Evolutionary conservation across 2,113 vertebrate genomes (phyloP).

Genomic region (Apodemus sylvaticus): DNA sequence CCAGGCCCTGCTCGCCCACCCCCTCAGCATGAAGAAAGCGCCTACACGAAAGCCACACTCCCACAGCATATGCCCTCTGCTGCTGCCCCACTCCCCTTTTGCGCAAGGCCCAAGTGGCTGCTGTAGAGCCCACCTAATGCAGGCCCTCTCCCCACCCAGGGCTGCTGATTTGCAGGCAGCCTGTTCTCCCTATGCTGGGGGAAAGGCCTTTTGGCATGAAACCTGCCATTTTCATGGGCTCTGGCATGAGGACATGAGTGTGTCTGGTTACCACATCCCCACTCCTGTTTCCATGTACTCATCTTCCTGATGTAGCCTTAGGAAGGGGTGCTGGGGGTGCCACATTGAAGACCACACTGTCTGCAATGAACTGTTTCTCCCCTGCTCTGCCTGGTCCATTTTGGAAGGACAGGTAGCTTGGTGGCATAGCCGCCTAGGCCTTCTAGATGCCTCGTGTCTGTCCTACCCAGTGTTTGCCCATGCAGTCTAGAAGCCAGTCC

Average conservation of each 20-base stretch:
- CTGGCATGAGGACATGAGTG: no score
- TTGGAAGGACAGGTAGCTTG: background rate
- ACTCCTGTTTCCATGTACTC: background rate
- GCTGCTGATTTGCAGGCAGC: background rate
- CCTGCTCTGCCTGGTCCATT: background rate
- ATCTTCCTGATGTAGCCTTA: background rate
- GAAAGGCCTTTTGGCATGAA: background rate
- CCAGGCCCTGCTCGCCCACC: no score
- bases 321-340: background rate
- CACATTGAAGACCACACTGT: background rate
- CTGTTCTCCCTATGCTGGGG: background rate
- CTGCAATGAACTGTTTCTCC: background rate
- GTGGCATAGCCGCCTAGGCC: background rate
- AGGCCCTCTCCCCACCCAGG: background rate
- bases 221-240: background rate
- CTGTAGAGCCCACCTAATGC: background rate
- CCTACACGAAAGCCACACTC: background rate
- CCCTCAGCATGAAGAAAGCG: background rate
- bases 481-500: background rate
- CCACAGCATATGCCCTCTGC: background rate
- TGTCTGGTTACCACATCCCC: background rate
- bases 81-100: background rate
- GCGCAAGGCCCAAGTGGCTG: background rate
- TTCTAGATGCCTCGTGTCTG: background rate
- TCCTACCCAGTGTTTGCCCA: fast-evolving